Percentiles rank a stretch among this genome's conserved stretches.
phyloP scores from a whole-genome alignment of 2,113 vertebrate genomes.

The Struthidea cinerea region DNA sequence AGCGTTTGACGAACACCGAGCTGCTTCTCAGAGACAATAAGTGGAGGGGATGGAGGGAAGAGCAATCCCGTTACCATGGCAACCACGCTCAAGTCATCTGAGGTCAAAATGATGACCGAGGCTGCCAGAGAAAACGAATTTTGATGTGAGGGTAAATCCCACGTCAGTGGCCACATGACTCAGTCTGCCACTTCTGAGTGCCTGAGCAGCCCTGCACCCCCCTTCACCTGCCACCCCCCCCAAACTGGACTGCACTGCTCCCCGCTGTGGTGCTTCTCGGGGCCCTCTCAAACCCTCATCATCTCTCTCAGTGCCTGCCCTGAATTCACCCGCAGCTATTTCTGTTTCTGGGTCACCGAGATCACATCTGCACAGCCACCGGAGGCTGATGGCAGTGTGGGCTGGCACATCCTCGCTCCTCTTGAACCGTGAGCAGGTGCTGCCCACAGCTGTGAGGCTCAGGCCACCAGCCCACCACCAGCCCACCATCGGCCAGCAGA shows the following conservation, averaged over 20 bases:
- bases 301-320: neutral
- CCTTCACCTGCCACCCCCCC: fast-evolving
- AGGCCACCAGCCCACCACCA: neutral
- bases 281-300: neutral
- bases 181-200: neutral
- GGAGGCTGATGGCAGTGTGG: neutral
- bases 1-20: neutral
- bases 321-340: neutral
- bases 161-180: neutral
- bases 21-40: neutral
- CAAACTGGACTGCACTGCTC: neutral
- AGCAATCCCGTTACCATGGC: neutral
- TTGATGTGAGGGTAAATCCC: neutral
- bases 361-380: neutral
- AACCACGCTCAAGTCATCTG: neutral
- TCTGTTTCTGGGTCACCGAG: neutral
- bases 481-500: neutral
- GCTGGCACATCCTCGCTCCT: neutral
- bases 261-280: fast-evolving
- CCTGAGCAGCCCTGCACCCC: neutral
- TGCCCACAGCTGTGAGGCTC: neutral
- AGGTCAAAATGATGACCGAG: neutral
- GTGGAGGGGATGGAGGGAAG: neutral
- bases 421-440: neutral
- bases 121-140: neutral